phyloP scores from a whole-genome alignment of 2,797 vertebrate species.

The Chloroceryle amazona region DNA sequence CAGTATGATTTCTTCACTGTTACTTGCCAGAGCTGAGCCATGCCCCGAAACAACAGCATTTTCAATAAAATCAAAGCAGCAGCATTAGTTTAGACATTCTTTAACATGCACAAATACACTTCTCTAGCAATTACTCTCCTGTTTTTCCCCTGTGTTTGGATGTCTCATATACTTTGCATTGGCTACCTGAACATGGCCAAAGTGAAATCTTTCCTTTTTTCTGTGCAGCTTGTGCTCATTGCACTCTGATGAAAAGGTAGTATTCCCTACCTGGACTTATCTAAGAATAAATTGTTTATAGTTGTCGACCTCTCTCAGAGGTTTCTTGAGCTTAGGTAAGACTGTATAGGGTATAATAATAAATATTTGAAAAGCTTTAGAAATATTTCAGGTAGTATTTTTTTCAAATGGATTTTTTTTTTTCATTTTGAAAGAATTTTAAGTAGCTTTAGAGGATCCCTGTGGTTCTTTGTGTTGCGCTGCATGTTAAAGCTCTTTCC shows the following conservation, averaged over 20 bases:
- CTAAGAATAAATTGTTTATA: neutral
- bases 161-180: neutral
- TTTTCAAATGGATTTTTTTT: neutral
- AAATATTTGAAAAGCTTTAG: conserved; percentile 6
- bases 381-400: conserved; percentile 6
- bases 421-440: conserved; percentile 31
- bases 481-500: neutral
- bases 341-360: neutral
- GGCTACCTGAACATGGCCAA: neutral
- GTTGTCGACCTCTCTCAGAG: neutral
- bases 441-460: conserved; percentile 21
- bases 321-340: neutral
- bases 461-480: neutral
- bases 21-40: neutral
- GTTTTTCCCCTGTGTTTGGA: neutral
- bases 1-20: neutral
- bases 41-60: neutral
- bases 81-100: neutral
- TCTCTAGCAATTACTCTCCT: neutral
- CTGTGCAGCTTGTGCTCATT: neutral
- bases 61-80: neutral
- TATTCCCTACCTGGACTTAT: neutral
- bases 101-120: neutral
- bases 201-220: neutral
- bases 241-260: neutral